Evolutionary conservation across 1,140 invertebrate species (phyloP).

Genomic region (Dendrolimus kikuchii): DNA sequence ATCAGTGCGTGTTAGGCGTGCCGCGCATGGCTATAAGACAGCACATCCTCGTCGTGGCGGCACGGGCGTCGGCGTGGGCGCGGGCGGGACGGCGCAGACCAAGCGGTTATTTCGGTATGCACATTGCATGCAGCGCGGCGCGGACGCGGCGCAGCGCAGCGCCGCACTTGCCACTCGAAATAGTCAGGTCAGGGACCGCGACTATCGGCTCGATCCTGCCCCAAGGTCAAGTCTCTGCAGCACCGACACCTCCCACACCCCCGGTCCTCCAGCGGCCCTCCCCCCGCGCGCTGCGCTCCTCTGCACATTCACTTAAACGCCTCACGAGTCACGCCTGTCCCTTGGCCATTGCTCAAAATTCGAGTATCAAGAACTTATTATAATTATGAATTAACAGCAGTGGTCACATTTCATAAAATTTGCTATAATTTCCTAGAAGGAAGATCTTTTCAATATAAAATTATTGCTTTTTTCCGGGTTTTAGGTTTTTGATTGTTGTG

Average conservation of each 20-base stretch:
- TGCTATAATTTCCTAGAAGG: no score
- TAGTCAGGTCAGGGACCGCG: conserved; percentile 71
- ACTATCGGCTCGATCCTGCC: conserved; percentile 60
- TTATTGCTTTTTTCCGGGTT: no score
- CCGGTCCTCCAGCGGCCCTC: conserved; percentile 4
- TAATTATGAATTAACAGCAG: not conserved
- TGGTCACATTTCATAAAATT: no score
- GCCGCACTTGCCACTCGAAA: conserved; percentile 69
- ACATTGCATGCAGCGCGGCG: conserved; percentile 63
- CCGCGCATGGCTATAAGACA: conserved; percentile 35
- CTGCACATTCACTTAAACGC: conserved; percentile 34
- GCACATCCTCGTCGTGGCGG: conserved; percentile 25
- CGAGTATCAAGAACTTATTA: not conserved
- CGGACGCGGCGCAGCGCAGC: conserved; percentile 23
- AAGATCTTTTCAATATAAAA: no score
- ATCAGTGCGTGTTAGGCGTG: conserved; percentile 32
- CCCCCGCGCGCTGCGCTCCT: conserved; percentile 9
- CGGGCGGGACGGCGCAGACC: conserved; percentile 36
- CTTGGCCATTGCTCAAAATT: conserved; percentile 3
- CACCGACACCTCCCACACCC: conserved; percentile 21
- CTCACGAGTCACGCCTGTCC: conserved; percentile 30
- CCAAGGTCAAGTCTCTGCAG: conserved; percentile 62
- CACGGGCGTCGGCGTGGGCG: conserved; percentile 24
- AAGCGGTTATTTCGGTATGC: conserved; percentile 69
- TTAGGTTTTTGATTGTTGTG: no score